Evolutionary conservation across 1,140 invertebrate species (phyloP).

Genomic region (Drosophila lacteicornis): DNA sequence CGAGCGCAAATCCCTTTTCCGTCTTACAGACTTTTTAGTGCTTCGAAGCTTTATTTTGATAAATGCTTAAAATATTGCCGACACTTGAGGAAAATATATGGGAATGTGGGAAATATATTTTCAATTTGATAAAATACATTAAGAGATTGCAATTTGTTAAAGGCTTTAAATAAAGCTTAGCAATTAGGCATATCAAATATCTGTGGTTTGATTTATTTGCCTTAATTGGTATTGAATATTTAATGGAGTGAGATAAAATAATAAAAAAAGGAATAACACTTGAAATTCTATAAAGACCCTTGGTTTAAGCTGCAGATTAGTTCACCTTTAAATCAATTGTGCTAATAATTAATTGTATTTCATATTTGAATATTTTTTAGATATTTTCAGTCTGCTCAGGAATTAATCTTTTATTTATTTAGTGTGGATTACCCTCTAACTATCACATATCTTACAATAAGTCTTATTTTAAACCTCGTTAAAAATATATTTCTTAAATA

Average conservation of each 20-base stretch:
- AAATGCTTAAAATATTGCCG: slow-evolving; percentile 13
- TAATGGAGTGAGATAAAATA: not conserved
- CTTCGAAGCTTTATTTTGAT: slow-evolving; percentile 25
- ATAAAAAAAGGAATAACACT: no score
- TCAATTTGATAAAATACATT: not conserved
- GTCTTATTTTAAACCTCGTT: no score
- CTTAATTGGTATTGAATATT: not conserved
- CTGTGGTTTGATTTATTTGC: not conserved
- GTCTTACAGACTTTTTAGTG: slow-evolving; percentile 21
- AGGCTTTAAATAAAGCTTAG: not conserved
- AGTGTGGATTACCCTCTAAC: no score
- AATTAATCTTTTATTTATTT: no score
- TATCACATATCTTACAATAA: not conserved
- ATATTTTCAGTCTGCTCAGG: no score
- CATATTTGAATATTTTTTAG: no score
- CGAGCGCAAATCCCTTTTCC: slow-evolving; percentile 8
- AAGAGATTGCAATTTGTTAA: no score
- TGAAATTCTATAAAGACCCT: not conserved
- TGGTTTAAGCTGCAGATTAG: not conserved
- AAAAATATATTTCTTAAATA: no score
- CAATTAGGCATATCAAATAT: not conserved
- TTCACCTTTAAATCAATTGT: no score
- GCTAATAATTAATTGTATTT: not conserved
- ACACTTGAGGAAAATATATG: slow-evolving; percentile 3
- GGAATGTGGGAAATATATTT: not conserved